Evolutionary conservation across 2,797 vertebrate species (phyloP), one percentile per base, ranked within the genome.

Genomic region (Potorous gilbertii): DNA sequence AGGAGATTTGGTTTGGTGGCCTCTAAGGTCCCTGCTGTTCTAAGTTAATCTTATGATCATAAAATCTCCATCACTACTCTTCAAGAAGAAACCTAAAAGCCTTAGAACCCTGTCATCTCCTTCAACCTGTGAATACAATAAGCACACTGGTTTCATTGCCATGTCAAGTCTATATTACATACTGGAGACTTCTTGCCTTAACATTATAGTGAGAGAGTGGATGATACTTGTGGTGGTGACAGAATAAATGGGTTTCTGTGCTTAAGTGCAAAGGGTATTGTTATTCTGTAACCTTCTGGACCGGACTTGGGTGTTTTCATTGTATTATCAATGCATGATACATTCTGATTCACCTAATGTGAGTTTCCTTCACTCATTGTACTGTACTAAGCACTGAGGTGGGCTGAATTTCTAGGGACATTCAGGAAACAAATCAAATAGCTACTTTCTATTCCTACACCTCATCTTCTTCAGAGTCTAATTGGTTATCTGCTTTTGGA

Each of bases 151-250:
- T 97, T 98, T 98, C 92, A 97, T 56, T 5, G 96, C 92, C 97
- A 97, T 93, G 50, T n/a, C 34, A 93, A 97, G 54, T 90, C 34
- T 59, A 2, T 24, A 46, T 81, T 9, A 24, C 9, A 81, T 46
- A 81, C n/a, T 24, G n/a, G 97, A 93, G 93, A 96, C 96, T 97
- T 97, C 96, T 62, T 97, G 95, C 93, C 46, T 96, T 96, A 96
- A 90, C 57, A 54, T 96, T 97, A 91, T 92, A 97, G 29, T 91
- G 50, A 81, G 46, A 81, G 66, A 97, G 27, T 92, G 18, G 95
- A 94, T 90, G 92, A 96, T 98, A 94, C 95, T 95, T 55, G 98
- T 96, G 97, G 94, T 94, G 93, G 92, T 94, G 55, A 97, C 93
- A 81, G 66, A 97, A 96, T 97, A 97, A 96, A 96, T 96, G 2